These are phyloP conservation scores for Columbina picui DNA, from an alignment of 2,113 vertebrate species.

Conservation along the genomic window DNA sequence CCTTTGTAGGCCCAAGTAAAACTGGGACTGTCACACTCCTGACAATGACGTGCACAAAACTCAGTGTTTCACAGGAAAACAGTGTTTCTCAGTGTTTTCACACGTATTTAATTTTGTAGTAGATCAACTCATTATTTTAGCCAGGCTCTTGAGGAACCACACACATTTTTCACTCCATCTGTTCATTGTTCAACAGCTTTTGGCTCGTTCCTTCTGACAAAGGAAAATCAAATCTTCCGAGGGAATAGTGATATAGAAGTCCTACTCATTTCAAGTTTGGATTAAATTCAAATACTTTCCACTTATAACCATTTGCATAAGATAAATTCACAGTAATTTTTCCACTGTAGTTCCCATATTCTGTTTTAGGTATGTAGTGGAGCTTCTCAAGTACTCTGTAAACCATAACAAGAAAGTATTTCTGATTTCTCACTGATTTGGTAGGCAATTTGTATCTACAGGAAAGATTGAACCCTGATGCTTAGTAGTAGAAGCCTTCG, in stretches of 20 bases:
- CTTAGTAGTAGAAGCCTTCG: not conserved
- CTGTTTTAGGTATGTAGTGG: not conserved
- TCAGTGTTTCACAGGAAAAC: not conserved
- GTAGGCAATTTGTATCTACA: not conserved
- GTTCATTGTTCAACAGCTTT: not conserved
- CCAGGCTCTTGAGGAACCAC: not conserved
- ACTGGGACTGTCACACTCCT: not conserved
- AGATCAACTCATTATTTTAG: not conserved
- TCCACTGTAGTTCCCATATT: not conserved
- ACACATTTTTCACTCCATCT: not conserved
- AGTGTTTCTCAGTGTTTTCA: too few species aligned
- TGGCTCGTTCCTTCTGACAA: not conserved
- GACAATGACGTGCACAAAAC: not conserved
- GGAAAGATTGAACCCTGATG: not conserved
- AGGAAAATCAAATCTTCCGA: not conserved
- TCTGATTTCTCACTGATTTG: not conserved
- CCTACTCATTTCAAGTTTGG: not conserved
- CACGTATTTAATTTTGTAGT: not conserved
- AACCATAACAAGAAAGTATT: not conserved
- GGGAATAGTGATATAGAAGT: not conserved
- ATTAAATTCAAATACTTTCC: not conserved
- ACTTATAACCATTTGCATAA: not conserved
- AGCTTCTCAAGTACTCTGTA: not conserved
- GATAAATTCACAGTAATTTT: not conserved
- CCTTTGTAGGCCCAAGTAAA: not conserved